Percentiles rank a stretch among this genome's conserved stretches.
Conservation (phyloP, 2,113 vertebrate species). For the Desmodus rotundus region DNA sequence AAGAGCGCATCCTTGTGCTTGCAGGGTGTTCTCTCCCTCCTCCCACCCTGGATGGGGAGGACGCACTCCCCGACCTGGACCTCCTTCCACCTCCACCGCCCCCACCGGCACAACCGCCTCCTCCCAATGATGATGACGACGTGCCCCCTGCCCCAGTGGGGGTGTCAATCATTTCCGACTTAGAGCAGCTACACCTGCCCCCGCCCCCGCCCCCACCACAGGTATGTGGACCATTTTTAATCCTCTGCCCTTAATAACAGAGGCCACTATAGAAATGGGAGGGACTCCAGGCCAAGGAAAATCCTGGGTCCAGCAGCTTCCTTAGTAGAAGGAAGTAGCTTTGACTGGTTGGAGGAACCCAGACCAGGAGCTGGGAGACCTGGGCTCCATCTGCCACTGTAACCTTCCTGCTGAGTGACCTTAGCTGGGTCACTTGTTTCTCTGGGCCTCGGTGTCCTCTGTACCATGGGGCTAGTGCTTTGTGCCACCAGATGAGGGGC, state of each 20-base stretch:
- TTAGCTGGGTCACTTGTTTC: not conserved
- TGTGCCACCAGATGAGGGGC: not conserved
- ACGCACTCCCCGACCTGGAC: not conserved
- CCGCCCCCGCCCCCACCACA: constrained; percentile 45
- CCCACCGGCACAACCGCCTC: not conserved
- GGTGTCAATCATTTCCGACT: constrained; percentile 37
- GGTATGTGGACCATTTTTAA: constrained; percentile 59
- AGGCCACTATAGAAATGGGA: not conserved
- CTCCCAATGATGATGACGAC: not conserved
- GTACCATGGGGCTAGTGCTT: not conserved
- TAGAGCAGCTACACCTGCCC: constrained; percentile 74
- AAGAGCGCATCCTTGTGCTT: not conserved
- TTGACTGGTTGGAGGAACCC: not conserved
- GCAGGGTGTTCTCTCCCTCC: constrained; percentile 45
- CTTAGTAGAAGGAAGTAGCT: not conserved
- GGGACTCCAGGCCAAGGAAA: not conserved
- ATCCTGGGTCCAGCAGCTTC: not conserved
- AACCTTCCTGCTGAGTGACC: not conserved
- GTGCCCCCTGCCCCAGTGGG: accelerated
- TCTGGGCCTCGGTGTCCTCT: not conserved
- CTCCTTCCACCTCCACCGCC: constrained; percentile 66
- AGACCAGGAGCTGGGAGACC: not conserved
- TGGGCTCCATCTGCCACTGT: not conserved
- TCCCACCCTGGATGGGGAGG: not conserved
- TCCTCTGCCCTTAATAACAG: not conserved